phyloP scores from a whole-genome alignment of 2,888 invertebrate species.

The Alloplasta piceator region DNA sequence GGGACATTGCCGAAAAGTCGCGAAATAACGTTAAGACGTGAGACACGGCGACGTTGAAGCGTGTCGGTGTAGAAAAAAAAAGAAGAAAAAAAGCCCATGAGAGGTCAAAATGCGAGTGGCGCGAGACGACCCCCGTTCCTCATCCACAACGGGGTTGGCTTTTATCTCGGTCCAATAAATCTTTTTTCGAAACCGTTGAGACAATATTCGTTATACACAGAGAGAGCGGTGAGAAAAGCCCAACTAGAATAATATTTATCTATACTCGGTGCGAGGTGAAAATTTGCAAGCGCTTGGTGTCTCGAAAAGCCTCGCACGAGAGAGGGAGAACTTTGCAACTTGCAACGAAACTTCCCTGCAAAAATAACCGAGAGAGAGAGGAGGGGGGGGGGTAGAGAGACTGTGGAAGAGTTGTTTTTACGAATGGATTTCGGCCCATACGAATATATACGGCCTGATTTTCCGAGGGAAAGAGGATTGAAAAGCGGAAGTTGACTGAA shows the following conservation, averaged over 20 bases:
- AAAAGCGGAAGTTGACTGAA: constrained; percentile 19
- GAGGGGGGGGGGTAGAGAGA: no score
- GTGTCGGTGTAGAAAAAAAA: constrained; percentile 33
- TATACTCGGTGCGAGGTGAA: background rate
- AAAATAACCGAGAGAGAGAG: constrained; percentile 13
- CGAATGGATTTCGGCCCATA: constrained; percentile 23
- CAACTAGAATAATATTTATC: constrained; percentile 25
- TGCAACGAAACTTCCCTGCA: background rate
- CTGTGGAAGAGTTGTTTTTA: no score
- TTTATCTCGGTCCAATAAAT: no score
- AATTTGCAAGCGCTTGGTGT: constrained; percentile 10
- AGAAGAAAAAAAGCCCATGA: constrained; percentile 13
- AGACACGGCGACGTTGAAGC: constrained; percentile 3
- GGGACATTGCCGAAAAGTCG: constrained; percentile 43
- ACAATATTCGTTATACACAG: constrained; percentile 48
- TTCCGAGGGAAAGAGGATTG: constrained; percentile 3
- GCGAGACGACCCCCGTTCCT: background rate
- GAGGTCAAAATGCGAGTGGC: no score
- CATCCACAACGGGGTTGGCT: no score
- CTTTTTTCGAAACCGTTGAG: constrained; percentile 7
- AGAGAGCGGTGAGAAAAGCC: constrained; percentile 5
- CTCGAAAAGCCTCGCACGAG: background rate
- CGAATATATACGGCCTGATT: constrained; percentile 1
- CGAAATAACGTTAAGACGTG: no score
- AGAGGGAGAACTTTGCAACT: constrained; percentile 19